Base-by-base conservation (phyloP, 2,888 invertebrate species). In the Euphydryas editha region DNA sequence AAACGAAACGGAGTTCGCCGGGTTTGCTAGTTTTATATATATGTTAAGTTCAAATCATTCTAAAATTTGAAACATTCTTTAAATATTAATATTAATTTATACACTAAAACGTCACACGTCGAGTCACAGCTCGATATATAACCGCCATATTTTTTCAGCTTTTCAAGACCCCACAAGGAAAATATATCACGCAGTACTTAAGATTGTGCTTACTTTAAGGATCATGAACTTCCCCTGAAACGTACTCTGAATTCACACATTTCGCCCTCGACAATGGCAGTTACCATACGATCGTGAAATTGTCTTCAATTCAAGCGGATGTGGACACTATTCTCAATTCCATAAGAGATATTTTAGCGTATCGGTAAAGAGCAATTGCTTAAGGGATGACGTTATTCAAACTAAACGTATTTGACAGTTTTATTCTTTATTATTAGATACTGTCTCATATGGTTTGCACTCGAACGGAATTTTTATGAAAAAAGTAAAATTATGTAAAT, bases 321-420 rank as follows among this genome's bases (percentile, higher is more conserved):
- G 20, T 65, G 17, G 42, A 46, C 68, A 24, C 4, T 72, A 69
- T 56, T 0, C 0, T 7, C 0, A 18, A 3, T 0, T 4, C 0
- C 0, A 47, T 62, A 72, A 54, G 51, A 67, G 0, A n/a, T 18
- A 17, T 6, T 1, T 51, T 69, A 69, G 69, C 15, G 59, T 65
- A 62, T 21, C 30, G 57, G 51, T 67, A 62, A 60, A 21, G 18
- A 15, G 57, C 51, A 37, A 62, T 55, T 73, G 68, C 71, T 68
- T 69, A 65, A 72, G 77, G 79, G 78, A 77, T 68, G 77, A 76
- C 77, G 84, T 88, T 83, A 86, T 84, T 88, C 85, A 88, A 84
- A 84, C 55, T 83, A 86, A 87, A 87, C 85, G 81, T 80, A 79
- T 84, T 84, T 87, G 87, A 87, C 89, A 87, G 84, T 87, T 88